Conservation (phyloP, 1,140 invertebrate species). For the Drosophila nasuta region DNA sequence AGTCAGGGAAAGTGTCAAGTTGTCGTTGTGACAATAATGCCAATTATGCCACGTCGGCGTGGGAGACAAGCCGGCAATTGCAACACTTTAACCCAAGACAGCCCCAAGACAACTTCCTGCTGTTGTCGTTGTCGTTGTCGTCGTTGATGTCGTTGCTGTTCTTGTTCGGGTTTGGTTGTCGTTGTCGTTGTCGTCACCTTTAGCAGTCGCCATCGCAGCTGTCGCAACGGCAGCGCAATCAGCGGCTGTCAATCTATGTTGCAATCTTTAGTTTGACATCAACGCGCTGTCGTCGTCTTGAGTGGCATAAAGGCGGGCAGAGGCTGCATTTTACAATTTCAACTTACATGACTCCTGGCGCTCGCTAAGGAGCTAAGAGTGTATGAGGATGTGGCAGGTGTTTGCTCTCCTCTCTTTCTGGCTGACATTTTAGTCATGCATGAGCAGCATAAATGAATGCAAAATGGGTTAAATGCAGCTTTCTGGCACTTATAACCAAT, state of each 20-base stretch:
- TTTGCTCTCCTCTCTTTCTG: constrained; percentile 2
- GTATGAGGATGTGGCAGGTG: constrained; percentile 6
- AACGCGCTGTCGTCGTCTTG: constrained; percentile 44
- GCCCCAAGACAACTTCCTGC: constrained; percentile 59
- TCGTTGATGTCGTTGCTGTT: constrained; percentile 17
- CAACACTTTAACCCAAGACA: constrained; percentile 41
- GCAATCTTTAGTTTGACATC: constrained; percentile 73
- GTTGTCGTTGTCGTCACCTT: constrained; percentile 29
- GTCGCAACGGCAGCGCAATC: constrained; percentile 63
- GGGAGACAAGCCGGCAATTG: constrained; percentile 28
- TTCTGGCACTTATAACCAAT: constrained; percentile 65
- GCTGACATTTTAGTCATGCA: constrained; percentile 57
- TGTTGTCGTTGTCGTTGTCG: constrained; percentile 14
- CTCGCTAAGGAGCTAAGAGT: neutral
- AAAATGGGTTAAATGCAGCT: constrained; percentile 72
- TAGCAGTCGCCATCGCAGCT: constrained; percentile 24
- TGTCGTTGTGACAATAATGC: constrained; percentile 70
- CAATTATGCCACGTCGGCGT: constrained; percentile 59
- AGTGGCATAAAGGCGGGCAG: constrained; percentile 33
- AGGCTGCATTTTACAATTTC: constrained; percentile 60
- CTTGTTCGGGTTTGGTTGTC: constrained; percentile 7
- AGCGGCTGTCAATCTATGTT: constrained; percentile 79
- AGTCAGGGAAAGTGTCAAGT: constrained; percentile 52
- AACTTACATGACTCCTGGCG: constrained; percentile 20
- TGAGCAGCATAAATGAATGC: constrained; percentile 55